Base-by-base conservation (phyloP, 2,113 vertebrate genomes). In the Spermophilus dauricus region DNA sequence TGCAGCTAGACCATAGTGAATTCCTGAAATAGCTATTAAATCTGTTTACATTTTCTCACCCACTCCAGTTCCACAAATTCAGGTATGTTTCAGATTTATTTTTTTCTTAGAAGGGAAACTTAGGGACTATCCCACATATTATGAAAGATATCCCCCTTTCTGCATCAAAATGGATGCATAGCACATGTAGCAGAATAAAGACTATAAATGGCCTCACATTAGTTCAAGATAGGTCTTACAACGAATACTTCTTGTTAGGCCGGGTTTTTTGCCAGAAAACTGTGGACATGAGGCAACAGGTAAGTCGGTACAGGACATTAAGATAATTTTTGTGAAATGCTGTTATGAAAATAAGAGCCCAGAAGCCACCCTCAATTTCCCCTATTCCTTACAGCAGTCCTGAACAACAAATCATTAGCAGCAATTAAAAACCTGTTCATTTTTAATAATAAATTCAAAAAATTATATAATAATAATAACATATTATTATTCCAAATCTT, bases 41-140 rank as follows among this genome's bases (percentile, higher is more conserved):
- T 70, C 86, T 83, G 56, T 96, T 10, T 48, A 72, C 30, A n/a
- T 89, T 80, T 91, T 96, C 87, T 81, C 73, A 75, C 65, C 51
- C 39, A 78, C 32, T 89, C 39, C 37, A 88, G 69, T 39, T 95
- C 30, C 51, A 81, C 39, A 88, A 75, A 63, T 72, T 26, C 45
- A 48, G 30, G 37, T 30, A 94, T 37, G 18, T 56, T 45, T 92
- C 32, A 86, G 61, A 45, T n/a, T 32, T 51, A 45, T 81, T 34
- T 75, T 53, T 63, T 48, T 63, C 37, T 39, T 20, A 95, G 56
- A 87, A 96, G 87, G 18, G 70, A 51, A 70, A 92, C 51, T 95
- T 28, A n/a, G 58, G 65, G 9, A 7, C 67, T 32, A 78, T 53
- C 12, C 30, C 11, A 83, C 4, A 28, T 73, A 87, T 86, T 89